Percentiles rank a stretch among this genome's conserved stretches.
Conservation (phyloP, 2,113 vertebrate genomes). For the Stegostoma tigrinum region DNA sequence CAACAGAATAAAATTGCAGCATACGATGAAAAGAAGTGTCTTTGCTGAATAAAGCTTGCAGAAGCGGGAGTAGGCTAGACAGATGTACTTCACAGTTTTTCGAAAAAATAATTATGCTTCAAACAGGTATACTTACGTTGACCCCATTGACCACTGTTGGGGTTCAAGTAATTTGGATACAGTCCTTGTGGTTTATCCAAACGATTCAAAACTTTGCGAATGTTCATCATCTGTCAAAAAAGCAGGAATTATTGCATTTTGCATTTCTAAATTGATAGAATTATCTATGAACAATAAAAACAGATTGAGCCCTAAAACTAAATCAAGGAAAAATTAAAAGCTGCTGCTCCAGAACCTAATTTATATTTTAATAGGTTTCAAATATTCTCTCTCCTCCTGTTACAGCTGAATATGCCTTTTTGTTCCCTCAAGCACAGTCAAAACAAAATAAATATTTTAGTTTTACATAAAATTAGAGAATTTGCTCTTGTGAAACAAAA, state of each 20-base stretch:
- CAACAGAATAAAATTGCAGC: neutral
- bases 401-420: neutral
- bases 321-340: neutral
- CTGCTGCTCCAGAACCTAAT: neutral
- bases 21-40: neutral
- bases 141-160: constrained; percentile 96
- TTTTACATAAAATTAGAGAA: neutral
- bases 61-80: neutral
- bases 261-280: neutral
- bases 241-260: constrained; percentile 22
- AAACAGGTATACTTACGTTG: constrained; percentile 76
- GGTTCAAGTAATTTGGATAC: constrained; percentile 96
- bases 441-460: neutral
- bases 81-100: too few species aligned
- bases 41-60: neutral
- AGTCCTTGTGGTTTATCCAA: constrained; percentile 93
- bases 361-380: constrained; percentile 23
- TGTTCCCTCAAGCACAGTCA: neutral
- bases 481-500: neutral
- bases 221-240: constrained; percentile 61
- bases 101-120: neutral
- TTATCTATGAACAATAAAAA: neutral
- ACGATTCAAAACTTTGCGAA: constrained; percentile 82
- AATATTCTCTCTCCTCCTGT: neutral
- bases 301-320: neutral